Evolutionary conservation across 1,140 invertebrate genomes (phyloP).

Genomic region (Halictus rubicundus): DNA sequence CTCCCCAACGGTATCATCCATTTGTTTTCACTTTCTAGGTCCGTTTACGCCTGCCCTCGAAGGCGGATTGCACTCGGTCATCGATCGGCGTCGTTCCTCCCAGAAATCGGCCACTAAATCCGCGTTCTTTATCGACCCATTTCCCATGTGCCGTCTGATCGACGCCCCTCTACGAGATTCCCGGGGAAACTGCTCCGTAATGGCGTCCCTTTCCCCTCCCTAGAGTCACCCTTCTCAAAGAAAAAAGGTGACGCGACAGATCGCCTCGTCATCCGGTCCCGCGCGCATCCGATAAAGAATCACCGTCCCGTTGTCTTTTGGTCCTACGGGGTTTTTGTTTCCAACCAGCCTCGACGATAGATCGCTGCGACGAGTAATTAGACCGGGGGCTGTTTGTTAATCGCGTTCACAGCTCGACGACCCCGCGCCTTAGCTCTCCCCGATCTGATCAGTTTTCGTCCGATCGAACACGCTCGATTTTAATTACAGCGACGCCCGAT

Average conservation of each 20-base stretch:
- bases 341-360: background rate
- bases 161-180: slow-evolving; percentile 24
- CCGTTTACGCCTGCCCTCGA: background rate
- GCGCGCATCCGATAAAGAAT: background rate
- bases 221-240: background rate
- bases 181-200: slow-evolving; percentile 25
- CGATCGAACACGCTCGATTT: background rate
- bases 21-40: no score
- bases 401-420: background rate
- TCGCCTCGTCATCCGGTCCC: background rate
- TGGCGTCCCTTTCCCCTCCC: slow-evolving; percentile 22
- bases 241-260: background rate
- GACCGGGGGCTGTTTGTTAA: slow-evolving; percentile 2
- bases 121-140: slow-evolving; percentile 13
- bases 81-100: no score
- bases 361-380: slow-evolving; percentile 12
- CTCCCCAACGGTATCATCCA: no score
- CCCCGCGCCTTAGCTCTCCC: background rate
- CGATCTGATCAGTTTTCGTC: background rate
- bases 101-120: background rate
- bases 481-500: background rate
- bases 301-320: background rate
- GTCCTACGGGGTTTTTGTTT: background rate
- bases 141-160: slow-evolving; percentile 37
- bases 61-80: background rate